phyloP scores from a whole-genome alignment of 2,888 invertebrate genomes.

The Stratiomys singularior region DNA sequence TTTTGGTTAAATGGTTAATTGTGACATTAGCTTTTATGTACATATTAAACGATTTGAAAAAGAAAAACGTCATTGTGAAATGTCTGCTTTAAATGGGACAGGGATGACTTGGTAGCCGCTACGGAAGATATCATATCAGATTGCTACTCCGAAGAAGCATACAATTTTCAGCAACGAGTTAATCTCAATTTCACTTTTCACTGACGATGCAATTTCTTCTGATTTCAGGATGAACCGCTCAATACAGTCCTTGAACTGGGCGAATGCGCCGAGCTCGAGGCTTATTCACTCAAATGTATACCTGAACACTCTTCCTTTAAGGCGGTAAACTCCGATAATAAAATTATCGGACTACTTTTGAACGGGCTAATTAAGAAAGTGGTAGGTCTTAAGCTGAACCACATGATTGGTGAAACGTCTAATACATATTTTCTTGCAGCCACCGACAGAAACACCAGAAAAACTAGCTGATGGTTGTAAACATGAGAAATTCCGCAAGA shows the following conservation, averaged over 20 bases:
- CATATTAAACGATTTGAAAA: too few species aligned
- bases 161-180: too few species aligned
- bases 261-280: conserved; percentile 67
- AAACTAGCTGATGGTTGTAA: conserved; percentile 62
- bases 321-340: conserved; percentile 67
- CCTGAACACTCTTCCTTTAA: conserved; percentile 69
- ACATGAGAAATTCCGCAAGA: conserved; percentile 69
- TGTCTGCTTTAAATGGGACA: too few species aligned
- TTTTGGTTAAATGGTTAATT: too few species aligned
- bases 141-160: too few species aligned
- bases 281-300: conserved; percentile 68
- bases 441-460: conserved; percentile 56
- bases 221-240: conserved; percentile 63
- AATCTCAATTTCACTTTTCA: too few species aligned
- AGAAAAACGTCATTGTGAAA: too few species aligned
- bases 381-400: conserved; percentile 55
- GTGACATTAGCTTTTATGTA: too few species aligned
- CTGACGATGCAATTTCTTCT: too few species aligned
- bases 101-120: too few species aligned
- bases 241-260: conserved; percentile 63
- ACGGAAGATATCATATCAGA: too few species aligned
- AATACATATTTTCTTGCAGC: conserved; percentile 54
- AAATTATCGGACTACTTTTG: conserved; percentile 69
- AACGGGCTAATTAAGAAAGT: conserved; percentile 66
- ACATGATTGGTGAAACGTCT: too few species aligned